Conservation (phyloP, 2,888 invertebrate species). For the Andrena minutula region DNA sequence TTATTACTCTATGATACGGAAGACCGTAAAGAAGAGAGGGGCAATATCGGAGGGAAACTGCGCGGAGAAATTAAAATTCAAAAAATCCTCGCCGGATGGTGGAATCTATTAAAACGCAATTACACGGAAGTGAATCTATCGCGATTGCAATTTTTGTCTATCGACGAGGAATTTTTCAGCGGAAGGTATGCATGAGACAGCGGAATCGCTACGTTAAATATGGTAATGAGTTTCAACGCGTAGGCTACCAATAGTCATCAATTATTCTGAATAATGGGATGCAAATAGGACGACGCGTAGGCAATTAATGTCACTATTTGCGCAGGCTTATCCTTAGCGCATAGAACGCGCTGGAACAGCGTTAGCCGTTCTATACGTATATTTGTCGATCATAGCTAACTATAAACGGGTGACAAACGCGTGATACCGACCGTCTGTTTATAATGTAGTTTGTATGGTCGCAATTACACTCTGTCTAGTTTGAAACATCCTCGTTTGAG, state of each 20-base stretch:
- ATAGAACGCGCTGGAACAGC: slow-evolving; percentile 62
- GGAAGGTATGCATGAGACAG: slow-evolving; percentile 3
- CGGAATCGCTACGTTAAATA: slow-evolving; percentile 73
- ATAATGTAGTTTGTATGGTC: slow-evolving; percentile 69
- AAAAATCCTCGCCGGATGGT: not conserved
- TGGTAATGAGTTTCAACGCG: slow-evolving; percentile 81
- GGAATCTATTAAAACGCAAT: not conserved
- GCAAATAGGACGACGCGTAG: slow-evolving; percentile 81
- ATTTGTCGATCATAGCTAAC: slow-evolving; percentile 73
- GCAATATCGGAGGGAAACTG: not conserved
- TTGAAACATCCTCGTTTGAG: slow-evolving; percentile 13
- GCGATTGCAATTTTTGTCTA: slow-evolving; percentile 9
- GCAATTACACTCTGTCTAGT: slow-evolving; percentile 29
- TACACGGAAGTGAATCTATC: not conserved
- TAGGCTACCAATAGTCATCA: slow-evolving; percentile 82
- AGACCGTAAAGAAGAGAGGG: not conserved
- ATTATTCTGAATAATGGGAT: slow-evolving; percentile 84
- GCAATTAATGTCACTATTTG: slow-evolving; percentile 84
- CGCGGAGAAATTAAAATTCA: not conserved
- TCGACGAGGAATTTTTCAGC: slow-evolving; percentile 16
- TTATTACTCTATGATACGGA: not conserved
- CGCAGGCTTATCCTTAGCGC: slow-evolving; percentile 80
- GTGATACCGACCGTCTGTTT: slow-evolving; percentile 72
- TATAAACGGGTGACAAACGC: slow-evolving; percentile 54
- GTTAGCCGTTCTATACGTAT: slow-evolving; percentile 55